Base-by-base conservation (phyloP, 2,888 invertebrate genomes). In the Unio delphinus region DNA sequence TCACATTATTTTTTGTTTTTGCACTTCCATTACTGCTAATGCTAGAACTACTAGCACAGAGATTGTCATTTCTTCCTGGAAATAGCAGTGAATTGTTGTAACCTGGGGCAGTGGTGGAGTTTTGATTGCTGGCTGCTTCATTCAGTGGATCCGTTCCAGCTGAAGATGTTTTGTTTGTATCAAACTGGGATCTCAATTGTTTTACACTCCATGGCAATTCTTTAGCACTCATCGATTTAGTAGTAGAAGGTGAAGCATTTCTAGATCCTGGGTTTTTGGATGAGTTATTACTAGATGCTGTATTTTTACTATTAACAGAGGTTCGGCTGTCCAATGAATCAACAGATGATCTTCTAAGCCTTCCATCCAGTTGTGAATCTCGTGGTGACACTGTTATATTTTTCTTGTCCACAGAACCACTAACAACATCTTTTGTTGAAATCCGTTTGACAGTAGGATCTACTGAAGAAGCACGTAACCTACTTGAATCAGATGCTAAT, bases 191-290 rank as follows among this genome's bases (percentile, higher is more conserved):
- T 62, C 81, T 81, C 62, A 86, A 73, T 54, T 75, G 74, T 70
- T 83, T 82, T 3, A 86, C 86, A 78, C 84, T 85, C 86, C 86
- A 86, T 15, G 84, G 84, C 57, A 85, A 72, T 58, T 83, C 83
- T 62, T 74, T 74, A 23, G 26, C 64, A 45, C 45, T 45, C 15
- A 15, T 15, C 3, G 15, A 45, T 11, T 45, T 45, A 15, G 8
- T 45, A 15, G 45, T 15, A 45, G 45, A 45, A 45, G 45, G 11
- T 45, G 45, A 15, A 45, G 15, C 45, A 45, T 45, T 45, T 11
- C 15, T 45, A 45, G 45, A 45, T 45, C 8, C 15, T 45, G 15
- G 3, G 45, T 45, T 15, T 15, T 15, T 3, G 45, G 45, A 45
- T 11, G 45, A 45, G 45, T 45, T 45, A 45, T 45, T 45, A 45